Evolutionary conservation across 2,797 vertebrate genomes (phyloP), one percentile per base, ranked within the genome.

Genomic region (Oophaga sylvatica): DNA sequence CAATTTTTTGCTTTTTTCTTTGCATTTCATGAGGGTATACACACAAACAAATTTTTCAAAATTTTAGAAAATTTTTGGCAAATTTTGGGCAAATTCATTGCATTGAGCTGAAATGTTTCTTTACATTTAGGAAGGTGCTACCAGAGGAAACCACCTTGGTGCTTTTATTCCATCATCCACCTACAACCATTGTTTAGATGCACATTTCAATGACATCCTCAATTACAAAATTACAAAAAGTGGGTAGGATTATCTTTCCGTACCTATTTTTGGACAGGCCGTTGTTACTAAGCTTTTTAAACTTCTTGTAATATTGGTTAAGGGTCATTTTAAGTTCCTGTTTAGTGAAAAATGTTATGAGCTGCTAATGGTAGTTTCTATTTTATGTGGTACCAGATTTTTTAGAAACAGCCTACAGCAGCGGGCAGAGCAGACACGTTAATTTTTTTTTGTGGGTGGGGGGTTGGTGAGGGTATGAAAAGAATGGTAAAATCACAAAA

Each of bases 401-500:
- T 41, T 45, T 31, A 81, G 63, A 76, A 88, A 81, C 76, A 88
- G 26, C 60, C 60, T 80, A 80, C 70, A 83, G 79, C 20, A 71
- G 35, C 71, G 87, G 68, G 78, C 22, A 68, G 60, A 35, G 62
- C 59, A 88, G 83, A 60, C 83, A 78, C 81, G 79, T 68, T 88
- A 5, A 11, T 59, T 83, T 83, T 77, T 77, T 76, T 76, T 48
- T n/a, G 41, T 76, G 20, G 41, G 73, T 29, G 45, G 78, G 76
- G 78, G 77, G 78, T 35, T 17, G 53, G 16, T 16, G 2, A 20
- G 45, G 20, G 79, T 80, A 63, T 31, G 73, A 63, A 78, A 86
- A 81, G 41, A 81, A 88, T 88, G 68, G 68, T 85, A 86, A 78
- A 89, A 89, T 85, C 71, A 77, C 83, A 89, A 89, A 89, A 76